Percentiles rank a stretch among this genome's conserved stretches.
These are phyloP conservation scores for Lepus timidus DNA, from an alignment of 2,113 vertebrate genomes.

Conservation along the genomic window DNA sequence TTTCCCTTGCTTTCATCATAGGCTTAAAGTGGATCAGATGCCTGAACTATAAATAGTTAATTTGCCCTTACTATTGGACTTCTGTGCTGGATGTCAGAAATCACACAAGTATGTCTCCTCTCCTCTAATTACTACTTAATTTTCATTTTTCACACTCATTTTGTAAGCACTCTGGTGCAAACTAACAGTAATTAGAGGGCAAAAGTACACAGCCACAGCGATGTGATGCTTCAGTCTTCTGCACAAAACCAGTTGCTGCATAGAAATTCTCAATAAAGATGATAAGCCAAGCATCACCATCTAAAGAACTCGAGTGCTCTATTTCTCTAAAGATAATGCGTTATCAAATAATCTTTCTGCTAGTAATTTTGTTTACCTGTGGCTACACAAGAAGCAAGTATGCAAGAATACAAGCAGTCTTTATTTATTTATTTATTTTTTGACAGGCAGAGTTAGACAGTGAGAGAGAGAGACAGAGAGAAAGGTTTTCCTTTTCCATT, in stretches of 20 bases:
- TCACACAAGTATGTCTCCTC: constrained; percentile 71
- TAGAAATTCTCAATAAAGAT: constrained; percentile 27
- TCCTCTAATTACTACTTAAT: constrained; percentile 70
- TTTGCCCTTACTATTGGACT: constrained; percentile 73
- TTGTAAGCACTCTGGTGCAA: constrained; percentile 79
- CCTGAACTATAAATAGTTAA: constrained; percentile 70
- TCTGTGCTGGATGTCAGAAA: constrained; percentile 66
- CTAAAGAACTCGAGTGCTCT: not conserved
- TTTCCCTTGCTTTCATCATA: constrained; percentile 40
- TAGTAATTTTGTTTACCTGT: constrained; percentile 22
- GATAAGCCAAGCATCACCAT: not conserved
- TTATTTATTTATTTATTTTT: too few relatives aligned
- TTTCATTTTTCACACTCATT: constrained; percentile 84
- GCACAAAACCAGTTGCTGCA: not conserved
- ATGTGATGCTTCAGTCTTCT: constrained; percentile 61
- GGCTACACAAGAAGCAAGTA: not conserved
- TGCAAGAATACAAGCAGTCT: not conserved
- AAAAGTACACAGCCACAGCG: constrained; percentile 61
- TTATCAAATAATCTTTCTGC: not conserved
- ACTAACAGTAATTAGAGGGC: constrained; percentile 79
- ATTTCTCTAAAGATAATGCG: not conserved
- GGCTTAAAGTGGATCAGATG: constrained; percentile 67
- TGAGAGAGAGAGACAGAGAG: too few relatives aligned
- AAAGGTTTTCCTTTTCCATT: too few relatives aligned
- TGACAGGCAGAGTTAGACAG: too few relatives aligned